Evolutionary conservation across 2,113 vertebrate genomes (phyloP), one percentile per base, ranked within the genome.

Genomic region (Sardina pilchardus): DNA sequence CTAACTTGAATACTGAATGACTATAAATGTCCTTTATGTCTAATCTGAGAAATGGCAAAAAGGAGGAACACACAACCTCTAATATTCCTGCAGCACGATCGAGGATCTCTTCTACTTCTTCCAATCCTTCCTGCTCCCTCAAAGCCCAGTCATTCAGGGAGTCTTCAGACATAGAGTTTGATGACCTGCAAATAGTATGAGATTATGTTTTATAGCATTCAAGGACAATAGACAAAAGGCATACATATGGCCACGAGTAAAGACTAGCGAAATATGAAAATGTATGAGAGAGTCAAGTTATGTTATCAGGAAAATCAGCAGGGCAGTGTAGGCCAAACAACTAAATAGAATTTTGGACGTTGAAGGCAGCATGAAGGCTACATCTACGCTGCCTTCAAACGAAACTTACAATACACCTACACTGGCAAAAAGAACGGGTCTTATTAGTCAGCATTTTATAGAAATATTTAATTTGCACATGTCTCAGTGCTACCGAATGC

Each of bases 121-220:
- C 59, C 56, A 96, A 90, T n/a, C 89, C 89, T 26, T 94, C 90
- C 67, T 95, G 92, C 85, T 96, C 95, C 89, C 90, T 92, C 81
- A 92, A 53, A 36, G 93, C 93, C 94, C 94, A 95, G 83, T 94
- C 93, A n/a, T 81, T 85, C 0, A 91, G 42, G 42, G 90, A 92
- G 6, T 81, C 0, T 1, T 92, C 91, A 0, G 39, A 26, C 30
- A 50, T 26, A 6, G 47, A 44, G 8, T 91, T 92, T 19, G 63
- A 21, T 44, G 85, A 47, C 53, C 82, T 87, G 39, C 17, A 75
- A 44, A 0, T 21, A 21, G 0, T 24, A 39, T 9, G 81, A 21
- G 56, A 24, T 7, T 34, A 36, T 5, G 14, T 36, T 19, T 63
- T 71, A 56, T 5, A 56, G 14, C 21, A 63, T 7, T 71, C 9